Evolutionary conservation across 2,113 vertebrate genomes (phyloP).

Genomic region (Dasyprocta punctata): DNA sequence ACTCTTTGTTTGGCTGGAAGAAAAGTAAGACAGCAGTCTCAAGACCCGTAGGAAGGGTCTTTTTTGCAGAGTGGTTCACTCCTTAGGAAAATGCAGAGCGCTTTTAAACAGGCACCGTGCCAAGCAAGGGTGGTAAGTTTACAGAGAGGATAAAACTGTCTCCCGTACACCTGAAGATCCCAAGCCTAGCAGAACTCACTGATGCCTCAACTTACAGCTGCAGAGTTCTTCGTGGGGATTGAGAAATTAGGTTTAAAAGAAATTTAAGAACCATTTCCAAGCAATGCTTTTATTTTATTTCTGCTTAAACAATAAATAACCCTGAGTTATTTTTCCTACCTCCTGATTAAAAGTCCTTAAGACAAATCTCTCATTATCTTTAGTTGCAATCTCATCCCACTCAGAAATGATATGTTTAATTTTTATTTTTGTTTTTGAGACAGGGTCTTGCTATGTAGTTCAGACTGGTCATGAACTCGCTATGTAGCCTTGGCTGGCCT

Average conservation of each 20-base stretch:
- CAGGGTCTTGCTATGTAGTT: background rate
- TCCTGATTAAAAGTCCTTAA: slow-evolving; percentile 27
- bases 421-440: background rate
- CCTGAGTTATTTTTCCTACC: slow-evolving; percentile 48
- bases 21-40: background rate
- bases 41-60: background rate
- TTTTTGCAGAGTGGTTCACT: background rate
- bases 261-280: background rate
- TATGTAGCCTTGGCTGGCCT: background rate
- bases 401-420: background rate
- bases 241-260: background rate
- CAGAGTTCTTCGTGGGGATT: slow-evolving; percentile 21
- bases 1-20: background rate
- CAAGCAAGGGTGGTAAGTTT: background rate
- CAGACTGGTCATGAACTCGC: background rate
- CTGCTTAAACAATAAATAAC: slow-evolving; percentile 59
- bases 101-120: background rate
- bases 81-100: background rate
- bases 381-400: background rate
- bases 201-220: background rate
- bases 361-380: slow-evolving; percentile 8
- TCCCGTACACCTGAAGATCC: background rate
- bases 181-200: background rate
- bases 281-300: slow-evolving; percentile 70
- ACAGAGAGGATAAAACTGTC: background rate